A percentile compares a stretch with the other conserved stretches of the same genome.
Conservation (phyloP, 2,797 vertebrate species). For the Falco peregrinus region DNA sequence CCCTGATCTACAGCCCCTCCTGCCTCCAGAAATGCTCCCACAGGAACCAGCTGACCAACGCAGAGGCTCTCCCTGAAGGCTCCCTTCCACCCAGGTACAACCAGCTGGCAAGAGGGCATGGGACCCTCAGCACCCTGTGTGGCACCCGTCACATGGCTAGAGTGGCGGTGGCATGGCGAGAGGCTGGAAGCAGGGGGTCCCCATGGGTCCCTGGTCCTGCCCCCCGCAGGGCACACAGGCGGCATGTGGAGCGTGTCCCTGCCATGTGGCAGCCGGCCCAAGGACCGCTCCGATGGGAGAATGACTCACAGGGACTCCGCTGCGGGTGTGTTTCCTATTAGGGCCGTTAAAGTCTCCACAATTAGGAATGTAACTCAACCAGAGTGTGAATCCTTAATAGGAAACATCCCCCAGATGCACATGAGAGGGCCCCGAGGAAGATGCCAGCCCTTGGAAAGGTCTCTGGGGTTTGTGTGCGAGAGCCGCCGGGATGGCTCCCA, state of each 20-base stretch:
- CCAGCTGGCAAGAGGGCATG: fast-evolving
- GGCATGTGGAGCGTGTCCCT: background rate
- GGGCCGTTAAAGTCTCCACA: constrained; percentile 63
- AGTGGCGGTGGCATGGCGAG: fast-evolving
- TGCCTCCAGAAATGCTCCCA: background rate
- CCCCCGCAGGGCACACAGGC: fast-evolving
- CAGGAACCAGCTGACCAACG: fast-evolving
- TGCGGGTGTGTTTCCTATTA: constrained; percentile 69
- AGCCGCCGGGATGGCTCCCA: constrained; percentile 53
- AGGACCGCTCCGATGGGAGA: constrained; percentile 17
- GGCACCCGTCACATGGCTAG: fast-evolving
- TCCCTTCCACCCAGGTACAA: fast-evolving
- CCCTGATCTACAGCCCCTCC: background rate
- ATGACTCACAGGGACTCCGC: constrained; percentile 43
- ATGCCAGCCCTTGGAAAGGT: constrained; percentile 43
- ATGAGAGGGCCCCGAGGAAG: constrained; percentile 42
- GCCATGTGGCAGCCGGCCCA: constrained; percentile 25
- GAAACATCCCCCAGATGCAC: constrained; percentile 60
- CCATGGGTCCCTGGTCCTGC: fast-evolving
- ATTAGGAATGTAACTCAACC: constrained; percentile 69
- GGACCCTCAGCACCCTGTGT: background rate
- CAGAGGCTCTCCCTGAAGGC: fast-evolving
- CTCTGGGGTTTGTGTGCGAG: background rate
- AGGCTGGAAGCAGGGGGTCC: background rate
- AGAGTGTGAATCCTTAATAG: constrained; percentile 74